Percentiles rank a stretch among this genome's conserved stretches.
Conservation (phyloP, 2,797 vertebrate species). For the Buphagus erythrorhynchus region DNA sequence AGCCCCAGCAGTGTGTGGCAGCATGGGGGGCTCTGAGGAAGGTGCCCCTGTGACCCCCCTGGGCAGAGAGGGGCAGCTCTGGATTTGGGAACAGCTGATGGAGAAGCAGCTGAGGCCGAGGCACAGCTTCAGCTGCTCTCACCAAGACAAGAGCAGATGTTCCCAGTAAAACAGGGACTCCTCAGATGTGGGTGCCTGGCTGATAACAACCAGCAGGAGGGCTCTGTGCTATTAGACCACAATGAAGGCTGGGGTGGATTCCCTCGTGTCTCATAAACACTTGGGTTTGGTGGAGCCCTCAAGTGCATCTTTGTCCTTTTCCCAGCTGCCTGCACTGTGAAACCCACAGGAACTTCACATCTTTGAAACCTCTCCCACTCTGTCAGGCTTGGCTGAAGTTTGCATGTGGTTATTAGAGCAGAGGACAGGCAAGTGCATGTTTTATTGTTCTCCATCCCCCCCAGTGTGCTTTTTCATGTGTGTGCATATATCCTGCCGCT, state of each 20-base stretch:
- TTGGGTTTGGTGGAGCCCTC: background rate
- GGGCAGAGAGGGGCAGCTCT: background rate
- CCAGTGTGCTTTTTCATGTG: background rate
- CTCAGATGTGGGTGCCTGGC: slow-evolving; percentile 18
- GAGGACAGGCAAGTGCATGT: slow-evolving; percentile 40
- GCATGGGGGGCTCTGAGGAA: background rate
- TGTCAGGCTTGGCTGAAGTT: slow-evolving; percentile 20
- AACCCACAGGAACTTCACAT: background rate
- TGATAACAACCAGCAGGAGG: background rate
- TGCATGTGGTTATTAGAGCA: slow-evolving; percentile 2
- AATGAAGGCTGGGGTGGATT: background rate
- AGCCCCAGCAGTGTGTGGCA: background rate
- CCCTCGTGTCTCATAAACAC: background rate
- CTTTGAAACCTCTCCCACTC: slow-evolving; percentile 33
- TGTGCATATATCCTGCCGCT: background rate
- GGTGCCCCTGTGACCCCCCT: background rate
- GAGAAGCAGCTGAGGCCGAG: background rate
- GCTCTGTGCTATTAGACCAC: background rate
- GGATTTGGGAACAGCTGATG: background rate
- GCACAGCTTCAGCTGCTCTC: background rate
- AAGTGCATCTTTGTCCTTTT: background rate
- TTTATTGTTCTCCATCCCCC: background rate
- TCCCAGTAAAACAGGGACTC: background rate
- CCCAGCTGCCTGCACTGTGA: background rate
- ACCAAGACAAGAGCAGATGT: background rate